phyloP scores from a whole-genome alignment of 2,113 vertebrate genomes.

The Dissostichus mawsoni region DNA sequence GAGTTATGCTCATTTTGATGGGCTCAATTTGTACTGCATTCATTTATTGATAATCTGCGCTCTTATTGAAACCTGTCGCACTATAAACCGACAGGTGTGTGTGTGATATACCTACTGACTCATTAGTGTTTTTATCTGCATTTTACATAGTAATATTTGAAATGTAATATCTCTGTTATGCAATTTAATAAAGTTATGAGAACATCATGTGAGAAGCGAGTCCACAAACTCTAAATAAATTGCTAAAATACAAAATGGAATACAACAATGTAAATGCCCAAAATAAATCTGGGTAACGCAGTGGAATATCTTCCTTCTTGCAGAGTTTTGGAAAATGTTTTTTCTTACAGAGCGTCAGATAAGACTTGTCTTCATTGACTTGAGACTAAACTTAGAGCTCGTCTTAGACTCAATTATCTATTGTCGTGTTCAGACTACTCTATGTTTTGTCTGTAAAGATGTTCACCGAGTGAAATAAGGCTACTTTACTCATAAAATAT shows the following conservation, averaged over 20 bases:
- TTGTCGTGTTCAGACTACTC: too few species aligned
- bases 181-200: background rate
- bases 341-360: too few species aligned
- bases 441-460: too few species aligned
- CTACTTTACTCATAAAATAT: too few species aligned
- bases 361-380: background rate
- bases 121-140: background rate
- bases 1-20: constrained; percentile 5
- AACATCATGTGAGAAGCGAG: background rate
- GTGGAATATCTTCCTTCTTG: too few species aligned
- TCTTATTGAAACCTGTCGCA: constrained; percentile 12
- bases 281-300: too few species aligned
- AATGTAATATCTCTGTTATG: background rate
- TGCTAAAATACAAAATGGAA: background rate
- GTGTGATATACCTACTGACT: background rate
- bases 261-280: too few species aligned
- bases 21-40: constrained; percentile 27
- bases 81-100: background rate
- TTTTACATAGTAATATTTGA: too few species aligned
- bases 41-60: background rate
- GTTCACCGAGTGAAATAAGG: too few species aligned
- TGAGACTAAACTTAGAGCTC: background rate
- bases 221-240: background rate
- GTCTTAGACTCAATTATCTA: background rate
- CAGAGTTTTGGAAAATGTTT: too few species aligned